These are phyloP conservation scores for Phallusia fumigata DNA, from an alignment of 23 tunicate species.

Conservation along the genomic window DNA sequence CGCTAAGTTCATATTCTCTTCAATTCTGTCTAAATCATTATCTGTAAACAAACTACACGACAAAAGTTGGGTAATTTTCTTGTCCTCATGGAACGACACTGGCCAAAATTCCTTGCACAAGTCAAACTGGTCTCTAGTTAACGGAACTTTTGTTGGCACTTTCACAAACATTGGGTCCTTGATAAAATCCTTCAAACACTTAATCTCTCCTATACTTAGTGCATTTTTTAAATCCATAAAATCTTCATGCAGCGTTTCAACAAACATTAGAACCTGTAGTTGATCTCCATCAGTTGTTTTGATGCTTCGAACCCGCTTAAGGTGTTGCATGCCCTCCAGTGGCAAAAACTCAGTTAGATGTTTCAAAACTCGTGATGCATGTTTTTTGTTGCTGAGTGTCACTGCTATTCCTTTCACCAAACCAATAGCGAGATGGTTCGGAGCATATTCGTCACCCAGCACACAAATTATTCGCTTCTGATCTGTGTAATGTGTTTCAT, in stretches of 20 bases:
- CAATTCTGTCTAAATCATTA: slow-evolving; percentile 18
- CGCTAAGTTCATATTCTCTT: slow-evolving; percentile 41
- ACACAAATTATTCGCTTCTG: slow-evolving; percentile 19
- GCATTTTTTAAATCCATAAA: background rate
- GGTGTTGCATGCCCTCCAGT: slow-evolving; percentile 47
- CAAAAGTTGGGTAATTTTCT: slow-evolving; percentile 32
- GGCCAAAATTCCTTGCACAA: slow-evolving; percentile 75
- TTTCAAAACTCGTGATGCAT: slow-evolving; percentile 39
- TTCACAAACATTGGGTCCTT: slow-evolving; percentile 8
- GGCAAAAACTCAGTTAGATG: slow-evolving; percentile 36
- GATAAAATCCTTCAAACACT: slow-evolving; percentile 17
- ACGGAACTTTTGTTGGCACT: slow-evolving; percentile 52
- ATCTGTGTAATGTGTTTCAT: too few relatives aligned
- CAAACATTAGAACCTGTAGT: slow-evolving; percentile 51
- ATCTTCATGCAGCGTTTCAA: slow-evolving; percentile 17
- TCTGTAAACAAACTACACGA: slow-evolving; percentile 51
- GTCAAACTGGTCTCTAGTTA: slow-evolving; percentile 81
- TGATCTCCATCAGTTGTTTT: slow-evolving; percentile 4
- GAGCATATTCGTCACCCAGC: slow-evolving; percentile 43
- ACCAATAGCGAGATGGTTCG: slow-evolving; percentile 36
- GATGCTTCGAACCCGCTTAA: slow-evolving; percentile 64
- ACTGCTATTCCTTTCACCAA: slow-evolving; percentile 48
- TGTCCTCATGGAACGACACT: slow-evolving; percentile 90
- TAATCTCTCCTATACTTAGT: background rate
- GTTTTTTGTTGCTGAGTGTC: slow-evolving; percentile 22